Conservation (phyloP, 1,140 invertebrate genomes). For the Neodiprion fabricii region DNA sequence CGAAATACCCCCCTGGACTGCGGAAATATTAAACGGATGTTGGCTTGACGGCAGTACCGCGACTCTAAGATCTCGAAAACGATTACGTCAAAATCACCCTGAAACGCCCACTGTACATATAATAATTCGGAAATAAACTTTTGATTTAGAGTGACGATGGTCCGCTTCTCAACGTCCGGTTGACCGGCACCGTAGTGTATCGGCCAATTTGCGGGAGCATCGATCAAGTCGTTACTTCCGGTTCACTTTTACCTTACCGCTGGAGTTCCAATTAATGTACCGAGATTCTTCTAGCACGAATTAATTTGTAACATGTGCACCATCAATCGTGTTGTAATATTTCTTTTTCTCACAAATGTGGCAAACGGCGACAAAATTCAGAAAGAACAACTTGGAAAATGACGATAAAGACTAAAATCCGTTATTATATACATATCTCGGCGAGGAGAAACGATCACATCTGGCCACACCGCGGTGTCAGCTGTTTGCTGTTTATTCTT, state of each 20-base stretch:
- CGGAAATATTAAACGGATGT: constrained; percentile 36
- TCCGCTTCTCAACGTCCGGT: neutral
- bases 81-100: neutral
- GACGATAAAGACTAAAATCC: too few species aligned
- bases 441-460: too few species aligned
- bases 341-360: too few species aligned
- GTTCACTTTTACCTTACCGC: neutral
- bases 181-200: too few species aligned
- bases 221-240: neutral
- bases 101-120: neutral
- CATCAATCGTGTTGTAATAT: too few species aligned
- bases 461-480: too few species aligned
- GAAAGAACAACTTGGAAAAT: too few species aligned
- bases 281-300: too few species aligned
- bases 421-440: too few species aligned
- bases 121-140: neutral
- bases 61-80: neutral
- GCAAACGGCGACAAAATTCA: too few species aligned
- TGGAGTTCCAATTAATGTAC: too few species aligned
- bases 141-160: constrained; percentile 1
- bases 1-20: constrained; percentile 41
- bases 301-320: too few species aligned
- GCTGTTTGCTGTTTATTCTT: neutral
- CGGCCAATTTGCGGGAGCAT: neutral
- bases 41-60: neutral